phyloP scores from a whole-genome alignment of 2,113 vertebrate genomes.

The Mola mola region DNA sequence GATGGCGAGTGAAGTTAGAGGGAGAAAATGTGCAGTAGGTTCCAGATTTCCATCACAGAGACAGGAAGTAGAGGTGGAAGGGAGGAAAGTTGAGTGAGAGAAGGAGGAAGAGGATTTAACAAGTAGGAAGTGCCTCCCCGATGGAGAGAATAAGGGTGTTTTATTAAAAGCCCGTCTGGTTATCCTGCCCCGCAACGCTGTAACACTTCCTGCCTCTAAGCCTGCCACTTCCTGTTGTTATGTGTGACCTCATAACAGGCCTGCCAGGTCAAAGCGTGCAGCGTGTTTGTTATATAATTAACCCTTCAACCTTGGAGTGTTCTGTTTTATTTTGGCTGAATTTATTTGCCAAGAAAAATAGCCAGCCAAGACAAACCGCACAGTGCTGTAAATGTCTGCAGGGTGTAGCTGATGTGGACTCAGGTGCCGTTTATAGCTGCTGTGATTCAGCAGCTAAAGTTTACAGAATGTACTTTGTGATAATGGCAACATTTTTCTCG shows the following conservation, averaged over 20 bases:
- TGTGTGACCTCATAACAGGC: conserved; percentile 29
- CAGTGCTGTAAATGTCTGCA: too few relatives aligned
- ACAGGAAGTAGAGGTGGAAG: conserved; percentile 48
- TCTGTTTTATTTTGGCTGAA: too few relatives aligned
- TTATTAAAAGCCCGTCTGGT: conserved; percentile 70
- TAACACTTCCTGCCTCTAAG: conserved; percentile 64
- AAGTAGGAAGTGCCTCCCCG: conserved; percentile 29
- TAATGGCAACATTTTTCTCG: too few relatives aligned
- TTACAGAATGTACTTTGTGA: too few relatives aligned
- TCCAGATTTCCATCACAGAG: conserved; percentile 36
- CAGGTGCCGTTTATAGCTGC: too few relatives aligned
- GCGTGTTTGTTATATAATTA: conserved; percentile 1
- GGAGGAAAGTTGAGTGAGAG: conserved; percentile 32
- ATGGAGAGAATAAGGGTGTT: conserved; percentile 18
- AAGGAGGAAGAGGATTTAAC: conserved; percentile 51
- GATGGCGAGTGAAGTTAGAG: background rate
- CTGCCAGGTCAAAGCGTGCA: conserved; percentile 32
- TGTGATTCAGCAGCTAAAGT: too few relatives aligned
- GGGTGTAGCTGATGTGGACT: too few relatives aligned
- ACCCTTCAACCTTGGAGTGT: too few relatives aligned
- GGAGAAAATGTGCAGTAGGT: conserved; percentile 13
- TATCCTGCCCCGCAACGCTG: conserved; percentile 38
- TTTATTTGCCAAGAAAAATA: too few relatives aligned
- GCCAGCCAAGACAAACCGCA: too few relatives aligned
- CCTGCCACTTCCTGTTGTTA: conserved; percentile 73